Base-by-base conservation (phyloP, 2,797 vertebrate species). In the Platyrinchus mystaceus region DNA sequence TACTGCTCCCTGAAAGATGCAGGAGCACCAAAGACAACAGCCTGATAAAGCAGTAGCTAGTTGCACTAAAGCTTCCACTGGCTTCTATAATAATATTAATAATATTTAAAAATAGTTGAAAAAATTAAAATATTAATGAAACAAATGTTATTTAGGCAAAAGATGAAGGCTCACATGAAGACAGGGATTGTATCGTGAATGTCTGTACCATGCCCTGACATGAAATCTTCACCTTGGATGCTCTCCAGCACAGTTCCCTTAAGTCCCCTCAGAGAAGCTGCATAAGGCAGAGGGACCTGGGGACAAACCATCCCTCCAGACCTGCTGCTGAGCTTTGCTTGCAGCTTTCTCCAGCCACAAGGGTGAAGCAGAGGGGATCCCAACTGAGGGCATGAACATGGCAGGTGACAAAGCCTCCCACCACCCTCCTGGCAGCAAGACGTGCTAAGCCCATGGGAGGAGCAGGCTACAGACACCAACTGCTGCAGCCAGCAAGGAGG, bases 351-450 rank as follows among this genome's bases (percentile, higher is more conserved):
- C 34, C 74, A 68, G 44, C 53, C 34, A 0, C 0, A 10, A n/a
- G 60, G 37, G 10, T 7, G 56, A 71, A 79, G 56, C 5, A 2
- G 34, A 71, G 39, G 37, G 62, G 60, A 52, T 5, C 23, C 18
- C 36, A 36, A 14, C 6, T 0, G 1, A 12, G 18, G 44, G 22
- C 23, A 62, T 0, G 1, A 44, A 6, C 34, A 27, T 5, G 5
- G 4, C 20, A 27, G 53, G 37, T 14, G 41, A 37, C 4, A 6
- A 63, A 89, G 39, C 46, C 58, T 49, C 53, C 64, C 55, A 32
- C 2, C 0, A 0, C 36, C 23, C 59, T 67, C 4, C 63, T 20
- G 67, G 58, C 50, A 66, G 34, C 0, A 0, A 73, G 81, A 49
- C 0, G 0, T 1, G 53, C 32, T 6, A 23, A 66, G 26, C 46